Evolutionary conservation across 2,113 vertebrate species (phyloP).

Genomic region (Empidonax traillii): DNA sequence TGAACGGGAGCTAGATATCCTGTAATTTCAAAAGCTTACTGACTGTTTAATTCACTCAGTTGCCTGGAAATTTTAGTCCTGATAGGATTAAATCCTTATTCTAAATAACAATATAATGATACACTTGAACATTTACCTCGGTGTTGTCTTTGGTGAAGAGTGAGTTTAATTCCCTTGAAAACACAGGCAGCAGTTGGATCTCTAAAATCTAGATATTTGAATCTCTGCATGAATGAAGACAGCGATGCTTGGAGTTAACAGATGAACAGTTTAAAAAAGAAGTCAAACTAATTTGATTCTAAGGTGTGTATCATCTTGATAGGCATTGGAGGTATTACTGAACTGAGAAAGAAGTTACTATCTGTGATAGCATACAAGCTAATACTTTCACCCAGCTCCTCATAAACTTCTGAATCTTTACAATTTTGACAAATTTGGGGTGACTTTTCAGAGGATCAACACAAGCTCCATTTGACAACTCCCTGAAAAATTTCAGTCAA

Average conservation of each 20-base stretch:
- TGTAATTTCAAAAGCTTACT: conserved; percentile 8
- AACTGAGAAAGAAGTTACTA: neutral
- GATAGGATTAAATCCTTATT: neutral
- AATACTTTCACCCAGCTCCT: neutral
- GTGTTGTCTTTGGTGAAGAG: neutral
- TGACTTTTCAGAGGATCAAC: neutral
- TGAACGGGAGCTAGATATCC: neutral
- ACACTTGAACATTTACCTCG: neutral
- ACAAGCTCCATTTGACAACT: neutral
- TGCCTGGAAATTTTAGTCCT: neutral
- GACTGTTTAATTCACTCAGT: neutral
- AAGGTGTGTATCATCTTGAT: neutral
- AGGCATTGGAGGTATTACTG: neutral
- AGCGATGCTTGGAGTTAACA: neutral
- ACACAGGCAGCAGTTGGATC: neutral
- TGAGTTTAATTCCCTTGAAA: neutral
- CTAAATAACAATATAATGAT: neutral
- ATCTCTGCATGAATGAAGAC: neutral
- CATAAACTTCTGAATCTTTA: neutral
- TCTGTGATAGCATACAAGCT: neutral
- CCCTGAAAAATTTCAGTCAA: neutral
- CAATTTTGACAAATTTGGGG: neutral
- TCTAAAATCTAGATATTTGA: neutral
- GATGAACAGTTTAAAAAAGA: neutral
- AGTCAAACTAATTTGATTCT: neutral